Base-by-base conservation (phyloP, 2,888 invertebrate species). In the Mythimna pallens region DNA sequence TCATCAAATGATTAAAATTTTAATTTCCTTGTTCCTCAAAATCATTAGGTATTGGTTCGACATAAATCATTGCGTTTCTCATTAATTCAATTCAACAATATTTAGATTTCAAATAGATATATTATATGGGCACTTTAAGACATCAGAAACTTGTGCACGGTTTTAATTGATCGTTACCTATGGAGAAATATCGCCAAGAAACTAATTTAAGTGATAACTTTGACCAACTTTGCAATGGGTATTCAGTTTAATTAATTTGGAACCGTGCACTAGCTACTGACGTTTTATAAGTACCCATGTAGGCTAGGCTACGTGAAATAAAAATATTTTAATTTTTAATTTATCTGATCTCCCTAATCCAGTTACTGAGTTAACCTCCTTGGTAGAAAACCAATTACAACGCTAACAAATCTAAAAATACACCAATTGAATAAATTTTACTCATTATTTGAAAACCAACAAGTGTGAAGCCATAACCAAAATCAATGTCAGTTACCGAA, bases 401-500 rank as follows among this genome's bases (percentile, higher is more conserved):
- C 30, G 43, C 10, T 9, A 14, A 22, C 6, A 52, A 14, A 47
- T 14, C 20, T n/a, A n/a, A 22, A 55, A 62, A 47, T 50, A 54
- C 34, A n/a, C 40, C 20, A 40, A 14, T 25, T 25, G 20, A 65
- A 71, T 83, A 65, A 66, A 72, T 59, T 54, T 69, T 70, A 62
- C 74, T 58, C 40, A 57, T 47, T 63, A 74, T 86, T 65, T 76
- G 66, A 86, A 81, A 75, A 81, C 61, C 73, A 73, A 58, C 58
- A 14, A 83, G 68, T 74, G 78, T 74, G 73, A 81, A 74, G 76
- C 65, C 58, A 76, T 81, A 73, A 84, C 73, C 2, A 47, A 47
- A 65, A 81, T 86, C 84, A 85, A 83, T 88, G 86, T 87, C 84
- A 85, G 82, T 83, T 76, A 78, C 72, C 59, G 70, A 78, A 81